These are phyloP conservation scores for Eupithecia pulchellata DNA, from an alignment of 2,888 invertebrate species.

Conservation along the genomic window DNA sequence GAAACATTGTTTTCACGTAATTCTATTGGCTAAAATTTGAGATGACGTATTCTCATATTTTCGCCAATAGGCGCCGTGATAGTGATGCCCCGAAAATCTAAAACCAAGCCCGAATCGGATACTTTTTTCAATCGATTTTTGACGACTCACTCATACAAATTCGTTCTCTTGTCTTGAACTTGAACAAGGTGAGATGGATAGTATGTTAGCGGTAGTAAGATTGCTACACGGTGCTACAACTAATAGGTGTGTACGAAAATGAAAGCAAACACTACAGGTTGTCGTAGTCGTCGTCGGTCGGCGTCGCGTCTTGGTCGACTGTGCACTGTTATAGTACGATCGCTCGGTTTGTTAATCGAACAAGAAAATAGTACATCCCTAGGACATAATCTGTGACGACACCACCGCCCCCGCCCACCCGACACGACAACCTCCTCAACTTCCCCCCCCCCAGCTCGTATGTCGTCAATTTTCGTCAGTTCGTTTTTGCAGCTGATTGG, in stretches of 20 bases:
- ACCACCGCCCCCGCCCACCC: background rate
- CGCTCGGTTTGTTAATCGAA: too few species aligned
- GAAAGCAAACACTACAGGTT: too few species aligned
- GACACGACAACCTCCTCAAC: background rate
- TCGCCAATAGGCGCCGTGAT: conserved; percentile 9
- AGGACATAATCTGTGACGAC: too few species aligned
- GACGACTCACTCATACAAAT: background rate
- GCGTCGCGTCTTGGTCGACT: too few species aligned
- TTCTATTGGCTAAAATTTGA: conserved; percentile 22
- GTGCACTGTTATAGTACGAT: too few species aligned
- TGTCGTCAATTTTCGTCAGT: conserved; percentile 24
- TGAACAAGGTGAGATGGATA: too few species aligned
- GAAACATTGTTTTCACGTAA: background rate
- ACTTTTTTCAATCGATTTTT: background rate
- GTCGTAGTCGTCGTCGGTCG: too few species aligned
- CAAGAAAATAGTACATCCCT: too few species aligned
- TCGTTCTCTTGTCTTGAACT: too few species aligned
- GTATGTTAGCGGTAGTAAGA: too few species aligned
- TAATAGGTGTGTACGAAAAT: too few species aligned
- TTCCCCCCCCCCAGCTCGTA: background rate
- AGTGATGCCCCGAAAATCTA: conserved; percentile 7
- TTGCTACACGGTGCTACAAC: too few species aligned
- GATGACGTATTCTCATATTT: background rate
- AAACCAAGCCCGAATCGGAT: background rate
- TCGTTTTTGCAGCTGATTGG: conserved; percentile 49